Base-by-base conservation (phyloP, 1,140 invertebrate genomes). In the Hylaeus volcanicus region DNA sequence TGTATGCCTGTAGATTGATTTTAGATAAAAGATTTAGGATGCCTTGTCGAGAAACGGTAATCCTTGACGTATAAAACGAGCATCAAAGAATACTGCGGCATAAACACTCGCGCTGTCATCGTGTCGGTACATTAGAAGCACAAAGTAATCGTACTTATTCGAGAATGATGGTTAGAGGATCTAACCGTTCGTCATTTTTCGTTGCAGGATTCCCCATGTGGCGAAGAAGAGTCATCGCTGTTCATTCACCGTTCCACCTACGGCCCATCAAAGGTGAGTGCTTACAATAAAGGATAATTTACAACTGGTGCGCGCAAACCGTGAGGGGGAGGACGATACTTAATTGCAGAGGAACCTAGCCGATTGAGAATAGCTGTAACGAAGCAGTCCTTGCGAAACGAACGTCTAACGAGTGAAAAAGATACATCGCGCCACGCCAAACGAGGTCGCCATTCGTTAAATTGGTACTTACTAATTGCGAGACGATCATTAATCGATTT, bases 181-280 rank as follows among this genome's bases (percentile, higher is more conserved):
- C 26, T 41, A 55, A 78, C 58, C 6, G 14, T 85, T 43, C 45
- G 26, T 65, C 37, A 68, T 65, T 77, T 85, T 82, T 78, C 74
- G 80, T 88, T 88, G 26, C 86, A 93, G 92, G 86, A 90, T 88
- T 89, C 90, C 89, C 74, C 89, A 92, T 93, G 92, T 87, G 89
- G 86, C 88, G 85, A 82, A 86, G 75, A 88, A 88, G 87, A 86
- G 76, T 81, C 82, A 65, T 85, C 81, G 75, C 74, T 82, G 68
- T 90, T 88, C 89, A 86, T 87, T 89, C 87, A 74, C 82, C 86
- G 68, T 85, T 89, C 63, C 74, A 83, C 74, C 84, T 72, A 70
- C 83, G 75, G 74, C 81, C 70, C 81, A 85, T 86, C 84, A 74
- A 83, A 89, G 90, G 92, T 93, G 83, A 91, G 83, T 83, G 15